Evolutionary conservation across 2,113 vertebrate genomes (phyloP).

Genomic region (Alces alces): DNA sequence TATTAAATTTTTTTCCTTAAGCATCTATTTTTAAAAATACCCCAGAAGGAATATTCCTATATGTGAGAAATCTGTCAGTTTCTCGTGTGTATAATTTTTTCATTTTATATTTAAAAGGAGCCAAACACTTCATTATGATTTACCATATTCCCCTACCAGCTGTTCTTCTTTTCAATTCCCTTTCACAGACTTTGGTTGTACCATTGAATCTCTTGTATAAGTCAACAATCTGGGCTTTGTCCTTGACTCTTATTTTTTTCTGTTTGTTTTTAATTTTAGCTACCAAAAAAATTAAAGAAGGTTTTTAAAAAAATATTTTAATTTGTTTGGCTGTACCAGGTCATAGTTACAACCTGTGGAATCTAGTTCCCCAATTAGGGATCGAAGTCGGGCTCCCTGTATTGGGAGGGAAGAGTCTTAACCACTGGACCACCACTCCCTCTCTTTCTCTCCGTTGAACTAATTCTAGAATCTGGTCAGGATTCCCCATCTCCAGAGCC

Average conservation of each 20-base stretch:
- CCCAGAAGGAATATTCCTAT: neutral
- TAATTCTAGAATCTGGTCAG: neutral
- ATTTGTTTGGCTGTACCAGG: neutral
- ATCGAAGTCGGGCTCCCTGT: neutral
- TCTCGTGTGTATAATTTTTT: neutral
- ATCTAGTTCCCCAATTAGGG: neutral
- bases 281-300: neutral
- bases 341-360: neutral
- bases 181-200: neutral
- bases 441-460: neutral
- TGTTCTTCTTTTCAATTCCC: neutral
- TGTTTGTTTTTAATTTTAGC: neutral
- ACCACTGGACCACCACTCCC: neutral
- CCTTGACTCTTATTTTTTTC: neutral
- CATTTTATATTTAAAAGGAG: neutral
- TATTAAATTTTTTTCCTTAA: neutral
- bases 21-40: constrained; percentile 12
- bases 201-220: neutral
- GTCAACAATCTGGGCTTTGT: neutral
- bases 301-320: neutral
- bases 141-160: neutral
- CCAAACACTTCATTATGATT: neutral
- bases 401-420: neutral
- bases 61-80: neutral
- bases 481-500: neutral